These are phyloP conservation scores for Amazonetta brasiliensis DNA, from an alignment of 2,797 vertebrate species.

Conservation along the genomic window DNA sequence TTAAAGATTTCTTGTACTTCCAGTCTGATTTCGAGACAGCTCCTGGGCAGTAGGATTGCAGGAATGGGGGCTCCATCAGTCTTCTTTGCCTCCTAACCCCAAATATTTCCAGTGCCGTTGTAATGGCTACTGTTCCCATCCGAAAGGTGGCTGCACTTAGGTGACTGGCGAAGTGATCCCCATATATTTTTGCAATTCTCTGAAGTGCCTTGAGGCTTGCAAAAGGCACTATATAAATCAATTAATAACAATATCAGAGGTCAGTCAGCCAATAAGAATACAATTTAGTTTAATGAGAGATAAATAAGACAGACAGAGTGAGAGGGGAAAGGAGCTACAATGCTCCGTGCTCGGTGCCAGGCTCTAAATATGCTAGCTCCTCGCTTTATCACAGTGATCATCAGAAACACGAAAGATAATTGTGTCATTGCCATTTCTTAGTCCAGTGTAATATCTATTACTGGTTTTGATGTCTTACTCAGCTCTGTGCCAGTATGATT, in stretches of 20 bases:
- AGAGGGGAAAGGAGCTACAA: conserved; percentile 33
- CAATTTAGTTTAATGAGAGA: conserved; percentile 76
- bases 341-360: background rate
- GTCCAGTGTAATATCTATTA: conserved; percentile 74
- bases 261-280: conserved; percentile 77
- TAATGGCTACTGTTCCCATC: background rate
- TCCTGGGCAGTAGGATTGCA: background rate
- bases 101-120: background rate
- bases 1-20: background rate
- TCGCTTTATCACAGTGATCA: conserved; percentile 53
- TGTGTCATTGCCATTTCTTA: conserved; percentile 58
- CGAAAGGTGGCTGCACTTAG: background rate
- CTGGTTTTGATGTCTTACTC: conserved; percentile 82
- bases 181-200: conserved; percentile 44
- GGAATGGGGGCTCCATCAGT: background rate
- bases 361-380: background rate
- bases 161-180: conserved; percentile 39
- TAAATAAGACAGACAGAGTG: conserved; percentile 68
- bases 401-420: conserved; percentile 51
- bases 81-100: background rate
- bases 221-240: conserved; percentile 72
- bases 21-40: background rate
- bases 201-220: conserved; percentile 62
- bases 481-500: conserved; percentile 77
- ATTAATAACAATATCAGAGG: conserved; percentile 77